Conservation (phyloP, 2,888 invertebrate species). For the Caenorhabditis sulstoni region DNA sequence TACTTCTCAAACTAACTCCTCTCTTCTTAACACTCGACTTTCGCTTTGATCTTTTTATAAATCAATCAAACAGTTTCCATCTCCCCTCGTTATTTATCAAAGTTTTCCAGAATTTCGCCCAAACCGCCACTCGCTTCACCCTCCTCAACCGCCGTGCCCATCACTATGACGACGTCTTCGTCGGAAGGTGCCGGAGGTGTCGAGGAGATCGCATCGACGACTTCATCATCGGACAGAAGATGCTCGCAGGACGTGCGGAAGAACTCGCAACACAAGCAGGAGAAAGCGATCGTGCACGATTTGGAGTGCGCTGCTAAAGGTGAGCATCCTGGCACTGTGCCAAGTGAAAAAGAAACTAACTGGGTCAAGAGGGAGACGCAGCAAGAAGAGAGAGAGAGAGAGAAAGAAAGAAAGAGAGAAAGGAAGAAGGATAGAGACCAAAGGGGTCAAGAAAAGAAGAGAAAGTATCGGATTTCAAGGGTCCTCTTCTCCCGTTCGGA, state of each 20-base stretch:
- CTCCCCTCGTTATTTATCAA: background rate
- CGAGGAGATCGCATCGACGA: constrained; percentile 25
- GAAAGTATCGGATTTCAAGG: constrained; percentile 7
- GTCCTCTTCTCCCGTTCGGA: background rate
- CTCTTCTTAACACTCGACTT: constrained; percentile 22
- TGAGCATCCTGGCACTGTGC: constrained; percentile 11
- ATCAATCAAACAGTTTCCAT: constrained; percentile 40
- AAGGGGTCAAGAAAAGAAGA: constrained; percentile 2
- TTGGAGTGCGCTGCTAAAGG: constrained; percentile 65
- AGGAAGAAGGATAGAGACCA: constrained; percentile 7
- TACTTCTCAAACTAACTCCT: constrained; percentile 42
- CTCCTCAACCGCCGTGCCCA: background rate
- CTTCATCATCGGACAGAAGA: constrained; percentile 25
- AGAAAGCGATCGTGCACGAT: constrained; percentile 62
- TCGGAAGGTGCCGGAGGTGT: constrained; percentile 23
- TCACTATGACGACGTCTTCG: constrained; percentile 42
- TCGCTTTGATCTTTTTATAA: constrained; percentile 22
- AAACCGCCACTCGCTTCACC: constrained; percentile 45
- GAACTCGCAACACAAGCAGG: constrained; percentile 60
- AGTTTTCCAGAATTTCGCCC: constrained; percentile 49
- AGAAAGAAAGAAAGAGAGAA: constrained; percentile 5
- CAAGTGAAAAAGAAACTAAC: constrained; percentile 4
- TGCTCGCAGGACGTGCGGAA: constrained; percentile 53
- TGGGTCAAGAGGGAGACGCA: background rate
- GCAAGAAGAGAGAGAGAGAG: constrained; percentile 14